A percentile compares a stretch with the other conserved stretches of the same genome.
Evolutionary conservation across 2,113 vertebrate genomes (phyloP).

Genomic region (Eclectus roratus): DNA sequence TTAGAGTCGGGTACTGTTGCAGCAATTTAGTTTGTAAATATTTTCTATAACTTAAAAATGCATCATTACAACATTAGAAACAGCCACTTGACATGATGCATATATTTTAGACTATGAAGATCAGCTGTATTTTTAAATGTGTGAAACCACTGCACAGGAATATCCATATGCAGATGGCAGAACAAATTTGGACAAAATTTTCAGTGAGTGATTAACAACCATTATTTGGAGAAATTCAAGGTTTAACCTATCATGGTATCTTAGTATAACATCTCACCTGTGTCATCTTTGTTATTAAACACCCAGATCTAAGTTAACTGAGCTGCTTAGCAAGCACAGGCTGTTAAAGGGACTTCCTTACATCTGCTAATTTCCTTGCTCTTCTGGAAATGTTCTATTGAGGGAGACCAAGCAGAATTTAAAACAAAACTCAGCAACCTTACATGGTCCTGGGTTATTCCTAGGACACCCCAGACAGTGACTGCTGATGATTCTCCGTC

Average conservation of each 20-base stretch:
- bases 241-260: neutral
- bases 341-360: neutral
- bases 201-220: neutral
- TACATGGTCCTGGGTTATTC: neutral
- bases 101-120: neutral
- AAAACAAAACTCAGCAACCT: neutral
- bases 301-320: slow-evolving; percentile 11
- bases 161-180: neutral
- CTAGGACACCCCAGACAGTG: neutral
- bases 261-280: neutral
- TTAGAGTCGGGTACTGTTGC: neutral
- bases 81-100: neutral
- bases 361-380: neutral
- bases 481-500: neutral
- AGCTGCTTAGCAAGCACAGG: neutral
- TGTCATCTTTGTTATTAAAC: slow-evolving; percentile 30
- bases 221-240: neutral
- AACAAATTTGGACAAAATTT: neutral
- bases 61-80: neutral
- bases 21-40: neutral
- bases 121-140: neutral
- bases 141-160: neutral
- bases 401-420: neutral
- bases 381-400: neutral
- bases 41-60: neutral